Evolutionary conservation across 2,797 vertebrate genomes (phyloP).

Genomic region (Lepilemur ruficaudatus): DNA sequence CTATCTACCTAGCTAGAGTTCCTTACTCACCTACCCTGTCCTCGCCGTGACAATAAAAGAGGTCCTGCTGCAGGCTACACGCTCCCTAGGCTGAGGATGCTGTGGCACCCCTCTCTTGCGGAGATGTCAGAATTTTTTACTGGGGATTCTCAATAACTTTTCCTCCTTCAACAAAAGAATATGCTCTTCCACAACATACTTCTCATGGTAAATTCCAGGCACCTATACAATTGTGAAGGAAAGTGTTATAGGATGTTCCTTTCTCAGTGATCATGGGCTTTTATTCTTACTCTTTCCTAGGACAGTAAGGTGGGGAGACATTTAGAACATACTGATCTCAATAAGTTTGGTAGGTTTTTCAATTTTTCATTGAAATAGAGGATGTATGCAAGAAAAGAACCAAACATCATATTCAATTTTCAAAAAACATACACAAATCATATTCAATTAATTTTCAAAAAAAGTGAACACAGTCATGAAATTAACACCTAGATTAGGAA

Average conservation of each 20-base stretch:
- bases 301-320: neutral
- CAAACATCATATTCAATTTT: neutral
- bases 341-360: neutral
- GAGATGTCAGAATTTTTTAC: neutral
- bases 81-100: neutral
- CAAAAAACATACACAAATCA: neutral
- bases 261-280: neutral
- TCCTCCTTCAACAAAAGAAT: neutral
- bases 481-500: neutral
- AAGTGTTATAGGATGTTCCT: neutral
- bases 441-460: neutral
- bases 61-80: neutral
- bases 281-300: neutral
- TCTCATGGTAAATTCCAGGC: neutral
- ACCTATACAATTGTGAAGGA: neutral
- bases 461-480: neutral
- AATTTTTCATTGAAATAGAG: neutral
- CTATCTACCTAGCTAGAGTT: neutral
- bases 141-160: neutral
- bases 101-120: neutral
- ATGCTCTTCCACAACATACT: neutral
- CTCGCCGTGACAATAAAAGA: neutral
- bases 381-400: neutral
- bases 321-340: neutral
- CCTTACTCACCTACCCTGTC: neutral